These are phyloP conservation scores for Amniataba percoides DNA, from an alignment of 2,797 vertebrate genomes.

Conservation along the genomic window DNA sequence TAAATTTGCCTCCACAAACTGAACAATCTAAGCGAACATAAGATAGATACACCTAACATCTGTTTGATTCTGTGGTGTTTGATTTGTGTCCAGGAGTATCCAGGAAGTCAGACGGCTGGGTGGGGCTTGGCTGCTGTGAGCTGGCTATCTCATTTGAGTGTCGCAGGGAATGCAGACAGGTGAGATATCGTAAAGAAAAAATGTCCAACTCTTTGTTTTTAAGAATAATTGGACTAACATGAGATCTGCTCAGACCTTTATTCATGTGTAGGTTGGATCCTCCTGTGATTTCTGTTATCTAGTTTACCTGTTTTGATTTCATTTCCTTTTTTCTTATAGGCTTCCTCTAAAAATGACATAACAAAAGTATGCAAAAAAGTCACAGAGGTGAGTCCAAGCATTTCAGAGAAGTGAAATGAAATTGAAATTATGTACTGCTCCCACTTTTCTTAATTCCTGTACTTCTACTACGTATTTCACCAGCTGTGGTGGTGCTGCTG, in stretches of 20 bases:
- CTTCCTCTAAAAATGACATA: constrained; percentile 95
- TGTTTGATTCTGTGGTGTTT: constrained; percentile 18
- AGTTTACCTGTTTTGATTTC: neutral
- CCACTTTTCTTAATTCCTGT: neutral
- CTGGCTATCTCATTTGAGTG: constrained; percentile 95
- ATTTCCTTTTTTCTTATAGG: constrained; percentile 79
- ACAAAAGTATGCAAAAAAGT: constrained; percentile 96
- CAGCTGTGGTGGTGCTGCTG: neutral
- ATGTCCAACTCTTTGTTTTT: neutral
- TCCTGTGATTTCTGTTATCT: neutral
- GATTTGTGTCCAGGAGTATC: constrained; percentile 88
- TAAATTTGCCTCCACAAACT: neutral
- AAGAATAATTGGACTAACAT: neutral
- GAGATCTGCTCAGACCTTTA: neutral
- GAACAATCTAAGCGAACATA: neutral
- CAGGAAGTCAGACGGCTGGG: constrained; percentile 96
- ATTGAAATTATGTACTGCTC: neutral
- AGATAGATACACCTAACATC: neutral
- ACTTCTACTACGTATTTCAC: neutral
- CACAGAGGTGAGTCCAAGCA: constrained; percentile 89
- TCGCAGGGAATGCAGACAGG: constrained; percentile 94
- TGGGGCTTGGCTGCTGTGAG: constrained; percentile 98
- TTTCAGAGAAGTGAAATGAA: neutral
- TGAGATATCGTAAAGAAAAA: constrained; percentile 62
- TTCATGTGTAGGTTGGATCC: neutral